phyloP scores from a whole-genome alignment of 1,140 invertebrate genomes.

The Acromyrmex heyeri region DNA sequence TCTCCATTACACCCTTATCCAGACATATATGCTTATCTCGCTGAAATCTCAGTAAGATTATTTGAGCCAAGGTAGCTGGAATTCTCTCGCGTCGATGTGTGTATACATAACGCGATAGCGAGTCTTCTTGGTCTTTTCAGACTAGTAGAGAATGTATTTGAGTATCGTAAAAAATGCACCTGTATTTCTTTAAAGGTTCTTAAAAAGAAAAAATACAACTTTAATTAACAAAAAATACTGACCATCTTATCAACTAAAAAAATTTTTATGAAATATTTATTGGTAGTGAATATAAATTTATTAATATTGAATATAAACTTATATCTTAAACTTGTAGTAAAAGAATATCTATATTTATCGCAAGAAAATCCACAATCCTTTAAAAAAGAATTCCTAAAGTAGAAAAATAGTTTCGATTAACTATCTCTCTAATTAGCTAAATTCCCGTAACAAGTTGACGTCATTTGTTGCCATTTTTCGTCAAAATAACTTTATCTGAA shows the following conservation, averaged over 20 bases:
- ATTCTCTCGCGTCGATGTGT: not conserved
- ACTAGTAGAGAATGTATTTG: not conserved
- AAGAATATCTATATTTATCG: too few relatives aligned
- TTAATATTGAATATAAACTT: too few relatives aligned
- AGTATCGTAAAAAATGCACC: not conserved
- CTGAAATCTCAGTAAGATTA: slow-evolving; percentile 38
- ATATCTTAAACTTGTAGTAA: not conserved
- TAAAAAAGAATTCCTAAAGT: not conserved
- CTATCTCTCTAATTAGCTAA: not conserved
- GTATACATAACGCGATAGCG: not conserved
- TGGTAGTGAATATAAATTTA: not conserved
- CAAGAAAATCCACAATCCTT: not conserved
- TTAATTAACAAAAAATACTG: not conserved
- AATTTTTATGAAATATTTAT: not conserved
- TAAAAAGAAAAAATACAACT: not conserved
- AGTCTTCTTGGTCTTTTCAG: not conserved
- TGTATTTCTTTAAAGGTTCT: not conserved
- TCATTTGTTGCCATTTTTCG: too few relatives aligned
- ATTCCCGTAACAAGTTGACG: not conserved
- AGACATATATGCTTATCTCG: not conserved
- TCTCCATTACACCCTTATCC: slow-evolving; percentile 29
- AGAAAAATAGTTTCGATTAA: not conserved
- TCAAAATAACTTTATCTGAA: too few relatives aligned
- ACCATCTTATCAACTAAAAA: not conserved
- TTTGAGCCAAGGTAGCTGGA: not conserved